Base-by-base conservation (phyloP, 2,888 invertebrate species). In the Andrena haemorrhoa region DNA sequence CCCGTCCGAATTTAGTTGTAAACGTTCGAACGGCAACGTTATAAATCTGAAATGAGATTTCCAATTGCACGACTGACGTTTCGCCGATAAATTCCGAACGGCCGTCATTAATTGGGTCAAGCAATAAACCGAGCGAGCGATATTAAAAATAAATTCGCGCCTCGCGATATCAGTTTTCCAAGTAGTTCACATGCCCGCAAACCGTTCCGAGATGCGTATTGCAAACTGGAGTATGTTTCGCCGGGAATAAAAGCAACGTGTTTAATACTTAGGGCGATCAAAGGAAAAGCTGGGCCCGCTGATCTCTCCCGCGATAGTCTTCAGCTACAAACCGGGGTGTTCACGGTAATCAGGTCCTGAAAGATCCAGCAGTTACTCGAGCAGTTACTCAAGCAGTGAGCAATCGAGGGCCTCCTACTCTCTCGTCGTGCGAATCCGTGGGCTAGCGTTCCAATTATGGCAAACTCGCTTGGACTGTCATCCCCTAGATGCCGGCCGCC, bases 11-110 rank as follows among this genome's bases (percentile, higher is more conserved):
- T 78, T 78, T 78, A 64, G 71, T 82, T 84, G 64, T 64, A 84
- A 87, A 85, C 58, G 75, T 73, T 79, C 56, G 47, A 31, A 23
- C 70, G 68, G n/a, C 23, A 33, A 53, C 72, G 65, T 73, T 69
- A 81, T 84, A 84, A 87, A 87, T 87, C 76, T 64, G 65, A 61
- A 78, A 86, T 73, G 80, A 86, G 75, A 79, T 66, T 51, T 51
- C 58, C 61, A 66, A 79, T 58, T 26, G 75, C 53, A 33, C 29
- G 29, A 53, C 26, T 56, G 78, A 77, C 81, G 70, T 72, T 72
- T 73, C 60, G 10, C 77, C 71, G 82, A 86, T 84, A 77, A 84
- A 83, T 78, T 74, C 56, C 66, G 63, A 41, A 33, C 49, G 58
- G 58, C 20, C 68, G 72, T 72, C 73, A 74, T 70, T 82, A 79